Evolutionary conservation across 2,113 vertebrate genomes (phyloP).

Genomic region (Triplophysa tibetana): DNA sequence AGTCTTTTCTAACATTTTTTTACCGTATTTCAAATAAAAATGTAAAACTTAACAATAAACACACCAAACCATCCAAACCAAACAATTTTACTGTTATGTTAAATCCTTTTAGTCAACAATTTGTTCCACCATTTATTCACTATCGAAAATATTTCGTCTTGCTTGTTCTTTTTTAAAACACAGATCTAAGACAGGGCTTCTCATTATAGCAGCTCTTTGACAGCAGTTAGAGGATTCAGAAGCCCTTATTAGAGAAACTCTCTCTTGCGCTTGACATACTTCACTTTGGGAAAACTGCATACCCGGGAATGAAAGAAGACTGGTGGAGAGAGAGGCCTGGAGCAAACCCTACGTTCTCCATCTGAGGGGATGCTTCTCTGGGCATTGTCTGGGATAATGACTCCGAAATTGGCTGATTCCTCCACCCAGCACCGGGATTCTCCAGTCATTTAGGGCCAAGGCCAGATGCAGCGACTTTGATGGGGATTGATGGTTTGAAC

Average conservation of each 20-base stretch:
- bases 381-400: slow-evolving; percentile 36
- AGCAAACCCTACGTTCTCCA: not conserved
- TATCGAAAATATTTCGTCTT: not conserved
- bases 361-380: slow-evolving; percentile 35
- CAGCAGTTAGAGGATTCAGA: slow-evolving; percentile 7
- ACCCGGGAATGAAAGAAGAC: not conserved
- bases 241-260: slow-evolving; percentile 35
- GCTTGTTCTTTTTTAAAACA: not conserved
- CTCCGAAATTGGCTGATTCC: slow-evolving; percentile 37
- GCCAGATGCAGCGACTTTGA: slow-evolving; percentile 31
- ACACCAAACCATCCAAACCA: too few relatives aligned
- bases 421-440: slow-evolving; percentile 48
- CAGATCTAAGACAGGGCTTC: not conserved
- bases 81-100: too few relatives aligned
- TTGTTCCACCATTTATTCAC: not conserved
- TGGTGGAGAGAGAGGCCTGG: not conserved
- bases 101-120: not conserved
- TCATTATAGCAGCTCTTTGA: slow-evolving; percentile 9
- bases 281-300: slow-evolving; percentile 25
- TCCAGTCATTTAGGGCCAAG: slow-evolving; percentile 53
- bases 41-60: too few relatives aligned
- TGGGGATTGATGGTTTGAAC: slow-evolving; percentile 45
- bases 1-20: too few relatives aligned
- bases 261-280: slow-evolving; percentile 32
- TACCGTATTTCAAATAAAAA: too few relatives aligned